Evolutionary conservation across 2,797 vertebrate genomes (phyloP).

Genomic region (Pelodytes ibericus): DNA sequence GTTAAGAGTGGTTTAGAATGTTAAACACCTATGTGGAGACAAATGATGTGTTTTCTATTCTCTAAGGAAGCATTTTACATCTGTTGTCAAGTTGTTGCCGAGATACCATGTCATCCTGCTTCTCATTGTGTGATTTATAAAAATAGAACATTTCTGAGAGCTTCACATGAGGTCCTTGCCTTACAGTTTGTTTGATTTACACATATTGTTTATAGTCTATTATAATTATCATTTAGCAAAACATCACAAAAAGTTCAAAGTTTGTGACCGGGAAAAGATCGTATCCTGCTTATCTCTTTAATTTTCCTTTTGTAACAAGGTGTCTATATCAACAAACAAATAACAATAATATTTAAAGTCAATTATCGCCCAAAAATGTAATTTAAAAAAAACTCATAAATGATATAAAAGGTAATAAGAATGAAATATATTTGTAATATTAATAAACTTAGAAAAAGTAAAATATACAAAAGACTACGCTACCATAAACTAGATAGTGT

Average conservation of each 20-base stretch:
- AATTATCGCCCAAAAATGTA: not conserved
- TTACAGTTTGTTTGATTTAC: slow-evolving; percentile 55
- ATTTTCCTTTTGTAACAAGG: not conserved
- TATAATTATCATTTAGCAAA: slow-evolving; percentile 48
- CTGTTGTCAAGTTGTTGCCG: slow-evolving; percentile 75
- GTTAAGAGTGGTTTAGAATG: slow-evolving; percentile 66
- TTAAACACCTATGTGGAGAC: slow-evolving; percentile 71
- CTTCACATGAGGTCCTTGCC: slow-evolving; percentile 57
- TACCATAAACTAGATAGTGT: too few species aligned
- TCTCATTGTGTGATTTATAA: slow-evolving; percentile 69
- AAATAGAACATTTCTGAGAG: slow-evolving; percentile 58
- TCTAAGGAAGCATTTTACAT: slow-evolving; percentile 69
- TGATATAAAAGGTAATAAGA: not conserved
- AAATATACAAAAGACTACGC: not conserved
- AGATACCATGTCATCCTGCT: slow-evolving; percentile 68
- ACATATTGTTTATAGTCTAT: slow-evolving; percentile 48
- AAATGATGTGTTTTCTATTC: slow-evolving; percentile 65
- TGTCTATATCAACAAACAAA: not conserved
- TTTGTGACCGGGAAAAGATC: slow-evolving; percentile 20
- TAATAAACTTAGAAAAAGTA: not conserved
- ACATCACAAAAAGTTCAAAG: slow-evolving; percentile 45
- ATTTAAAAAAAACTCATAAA: not conserved
- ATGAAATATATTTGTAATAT: not conserved
- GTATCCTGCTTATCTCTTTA: not conserved
- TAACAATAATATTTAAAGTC: not conserved